These are phyloP conservation scores for Paralichthys olivaceus DNA, from an alignment of 2,113 vertebrate species.

Conservation along the genomic window DNA sequence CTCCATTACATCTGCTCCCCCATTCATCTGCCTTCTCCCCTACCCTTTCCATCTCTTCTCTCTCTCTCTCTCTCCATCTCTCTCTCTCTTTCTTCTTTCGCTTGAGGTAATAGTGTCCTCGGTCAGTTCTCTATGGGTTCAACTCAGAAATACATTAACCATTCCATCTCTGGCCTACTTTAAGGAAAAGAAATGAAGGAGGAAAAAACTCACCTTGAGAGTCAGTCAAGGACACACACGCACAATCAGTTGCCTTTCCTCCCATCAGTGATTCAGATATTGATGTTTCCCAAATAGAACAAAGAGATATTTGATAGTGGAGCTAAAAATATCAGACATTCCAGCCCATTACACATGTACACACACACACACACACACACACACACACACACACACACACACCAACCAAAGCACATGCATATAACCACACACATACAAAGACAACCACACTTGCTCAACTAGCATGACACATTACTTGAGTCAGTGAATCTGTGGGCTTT, in stretches of 20 bases:
- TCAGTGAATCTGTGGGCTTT: neutral
- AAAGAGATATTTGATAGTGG: constrained; percentile 62
- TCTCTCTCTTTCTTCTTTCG: neutral
- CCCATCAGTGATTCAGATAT: constrained; percentile 63
- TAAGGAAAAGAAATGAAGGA: constrained; percentile 11
- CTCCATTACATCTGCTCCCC: constrained; percentile 7
- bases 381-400: too few species aligned
- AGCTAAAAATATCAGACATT: constrained; percentile 63
- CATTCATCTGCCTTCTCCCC: constrained; percentile 22
- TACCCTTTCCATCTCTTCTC: neutral
- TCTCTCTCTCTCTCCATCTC: neutral
- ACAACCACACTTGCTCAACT: too few species aligned
- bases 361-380: neutral
- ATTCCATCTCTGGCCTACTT: constrained; percentile 69
- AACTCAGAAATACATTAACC: constrained; percentile 70
- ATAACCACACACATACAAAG: too few species aligned
- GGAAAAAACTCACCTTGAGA: constrained; percentile 62
- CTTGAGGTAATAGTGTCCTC: constrained; percentile 57
- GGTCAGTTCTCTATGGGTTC: constrained; percentile 66
- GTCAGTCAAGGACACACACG: constrained; percentile 57
- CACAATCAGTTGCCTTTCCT: constrained; percentile 28
- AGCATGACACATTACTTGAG: too few species aligned
- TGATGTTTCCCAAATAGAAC: constrained; percentile 58
- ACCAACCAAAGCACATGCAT: neutral
- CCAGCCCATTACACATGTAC: constrained; percentile 27